Evolutionary conservation across 1,140 invertebrate genomes (phyloP).

Genomic region (Chironomus striatipennis): DNA sequence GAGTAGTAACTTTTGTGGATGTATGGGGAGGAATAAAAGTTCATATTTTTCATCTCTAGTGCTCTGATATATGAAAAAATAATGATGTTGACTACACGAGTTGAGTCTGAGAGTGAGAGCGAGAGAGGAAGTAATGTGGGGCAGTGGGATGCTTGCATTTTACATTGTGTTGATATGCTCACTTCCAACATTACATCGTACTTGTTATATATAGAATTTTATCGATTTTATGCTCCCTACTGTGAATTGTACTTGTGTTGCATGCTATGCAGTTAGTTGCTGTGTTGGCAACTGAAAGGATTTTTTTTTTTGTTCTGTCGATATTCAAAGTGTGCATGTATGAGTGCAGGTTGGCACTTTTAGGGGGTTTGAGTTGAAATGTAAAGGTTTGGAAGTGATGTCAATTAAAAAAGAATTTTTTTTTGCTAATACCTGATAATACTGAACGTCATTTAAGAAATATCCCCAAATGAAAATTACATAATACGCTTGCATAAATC

Average conservation of each 20-base stretch:
- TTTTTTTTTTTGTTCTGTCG: neutral
- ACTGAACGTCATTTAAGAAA: neutral
- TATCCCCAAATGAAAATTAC: neutral
- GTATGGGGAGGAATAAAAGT: no score
- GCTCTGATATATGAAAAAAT: no score
- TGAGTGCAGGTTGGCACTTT: neutral
- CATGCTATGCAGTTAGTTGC: neutral
- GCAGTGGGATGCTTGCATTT: neutral
- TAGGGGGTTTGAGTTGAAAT: no score
- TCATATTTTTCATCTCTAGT: no score
- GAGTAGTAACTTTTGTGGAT: no score
- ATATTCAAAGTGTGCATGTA: neutral
- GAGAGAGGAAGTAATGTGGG: neutral
- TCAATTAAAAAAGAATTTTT: no score
- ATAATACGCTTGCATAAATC: neutral
- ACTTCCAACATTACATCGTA: neutral
- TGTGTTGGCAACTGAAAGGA: neutral
- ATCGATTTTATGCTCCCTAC: neutral
- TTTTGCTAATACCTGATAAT: no score
- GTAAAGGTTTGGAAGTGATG: no score
- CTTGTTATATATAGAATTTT: neutral
- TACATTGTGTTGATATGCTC: neutral
- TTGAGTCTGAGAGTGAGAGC: no score
- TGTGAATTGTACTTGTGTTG: neutral
- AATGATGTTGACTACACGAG: no score